These are phyloP conservation scores for Verasper variegatus DNA, from an alignment of 2,113 vertebrate species.

Conservation along the genomic window DNA sequence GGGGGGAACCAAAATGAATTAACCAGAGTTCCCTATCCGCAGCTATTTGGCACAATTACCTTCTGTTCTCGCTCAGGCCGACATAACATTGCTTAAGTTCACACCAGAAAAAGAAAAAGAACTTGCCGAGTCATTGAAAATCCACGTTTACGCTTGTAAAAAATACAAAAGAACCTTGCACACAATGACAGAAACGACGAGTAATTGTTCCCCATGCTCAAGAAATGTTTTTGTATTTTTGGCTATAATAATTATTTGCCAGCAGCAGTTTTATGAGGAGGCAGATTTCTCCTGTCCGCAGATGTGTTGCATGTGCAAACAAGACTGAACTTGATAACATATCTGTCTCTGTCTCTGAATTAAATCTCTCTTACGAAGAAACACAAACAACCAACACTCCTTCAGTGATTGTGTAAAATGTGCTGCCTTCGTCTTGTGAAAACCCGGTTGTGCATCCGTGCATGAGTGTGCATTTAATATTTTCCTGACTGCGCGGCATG, in stretches of 20 bases:
- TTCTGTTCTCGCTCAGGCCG: slow-evolving; percentile 53
- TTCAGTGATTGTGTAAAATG: background rate
- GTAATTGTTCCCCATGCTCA: slow-evolving; percentile 6
- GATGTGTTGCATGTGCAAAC: slow-evolving; percentile 54
- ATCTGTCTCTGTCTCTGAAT: slow-evolving; percentile 9
- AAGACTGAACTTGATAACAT: slow-evolving; percentile 35
- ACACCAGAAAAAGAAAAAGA: slow-evolving; percentile 49
- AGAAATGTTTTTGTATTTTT: slow-evolving; percentile 16
- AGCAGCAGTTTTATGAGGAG: slow-evolving; percentile 34
- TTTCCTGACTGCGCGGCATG: slow-evolving; percentile 15
- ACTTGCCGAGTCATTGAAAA: slow-evolving; percentile 14
- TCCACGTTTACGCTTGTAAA: slow-evolving; percentile 7
- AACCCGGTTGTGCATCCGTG: slow-evolving; percentile 7
- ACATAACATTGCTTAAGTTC: slow-evolving; percentile 22
- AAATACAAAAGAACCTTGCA: slow-evolving; percentile 13
- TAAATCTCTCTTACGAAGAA: background rate
- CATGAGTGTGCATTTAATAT: background rate
- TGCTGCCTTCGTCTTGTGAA: background rate
- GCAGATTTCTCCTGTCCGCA: slow-evolving; percentile 41
- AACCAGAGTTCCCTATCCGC: slow-evolving; percentile 60
- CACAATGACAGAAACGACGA: background rate
- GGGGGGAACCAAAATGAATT: slow-evolving; percentile 56
- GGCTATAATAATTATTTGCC: slow-evolving; percentile 25
- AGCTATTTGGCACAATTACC: slow-evolving; percentile 64
- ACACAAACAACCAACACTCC: slow-evolving; percentile 1